Evolutionary conservation across 2,888 invertebrate genomes (phyloP).

Genomic region (Peribatodes rhomboidaria): DNA sequence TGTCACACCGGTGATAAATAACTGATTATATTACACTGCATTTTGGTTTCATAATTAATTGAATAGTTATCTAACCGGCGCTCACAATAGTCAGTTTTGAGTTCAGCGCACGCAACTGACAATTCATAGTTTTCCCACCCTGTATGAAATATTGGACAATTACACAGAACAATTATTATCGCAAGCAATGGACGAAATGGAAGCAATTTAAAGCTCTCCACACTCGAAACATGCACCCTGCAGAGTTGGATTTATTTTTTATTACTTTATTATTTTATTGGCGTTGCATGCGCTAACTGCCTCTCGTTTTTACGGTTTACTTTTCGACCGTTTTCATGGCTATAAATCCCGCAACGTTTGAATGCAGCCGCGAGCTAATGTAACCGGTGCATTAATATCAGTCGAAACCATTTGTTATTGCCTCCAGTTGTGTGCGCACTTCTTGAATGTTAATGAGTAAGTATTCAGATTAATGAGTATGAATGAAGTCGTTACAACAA

Average conservation of each 20-base stretch:
- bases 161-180: conserved; percentile 59
- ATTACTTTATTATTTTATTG: conserved; percentile 81
- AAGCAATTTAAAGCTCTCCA: conserved; percentile 68
- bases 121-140: conserved; percentile 63
- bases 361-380: conserved; percentile 68
- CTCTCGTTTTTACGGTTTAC: conserved; percentile 78
- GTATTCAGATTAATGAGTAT: conserved; percentile 52
- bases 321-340: conserved; percentile 68
- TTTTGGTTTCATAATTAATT: conserved; percentile 84
- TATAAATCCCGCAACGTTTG: conserved; percentile 73
- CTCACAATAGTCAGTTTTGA: conserved; percentile 63
- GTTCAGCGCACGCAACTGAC: conserved; percentile 61
- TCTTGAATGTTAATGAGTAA: conserved; percentile 58
- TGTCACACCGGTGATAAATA: conserved; percentile 84
- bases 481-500: conserved; percentile 58
- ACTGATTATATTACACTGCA: conserved; percentile 84
- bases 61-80: conserved; percentile 74
- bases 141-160: conserved; percentile 66
- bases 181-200: conserved; percentile 65
- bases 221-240: conserved; percentile 66
- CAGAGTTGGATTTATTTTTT: conserved; percentile 70
- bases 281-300: conserved; percentile 73
- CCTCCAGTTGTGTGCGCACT: conserved; percentile 58
- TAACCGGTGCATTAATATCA: conserved; percentile 72
- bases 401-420: conserved; percentile 73